These are phyloP conservation scores for Condylura cristata DNA, from an alignment of 2,113 vertebrate species.

Conservation along the genomic window DNA sequence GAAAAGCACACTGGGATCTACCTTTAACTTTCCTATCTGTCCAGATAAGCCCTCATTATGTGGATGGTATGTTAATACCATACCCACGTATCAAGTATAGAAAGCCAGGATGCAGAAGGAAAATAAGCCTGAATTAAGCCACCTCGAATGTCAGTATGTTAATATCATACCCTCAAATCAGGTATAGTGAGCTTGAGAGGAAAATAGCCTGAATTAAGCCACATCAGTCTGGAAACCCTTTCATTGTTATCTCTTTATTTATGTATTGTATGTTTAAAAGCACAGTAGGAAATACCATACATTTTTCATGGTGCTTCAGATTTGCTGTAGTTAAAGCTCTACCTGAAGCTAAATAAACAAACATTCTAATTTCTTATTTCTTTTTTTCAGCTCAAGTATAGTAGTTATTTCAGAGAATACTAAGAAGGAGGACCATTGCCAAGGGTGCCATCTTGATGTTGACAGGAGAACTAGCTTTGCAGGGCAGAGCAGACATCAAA, in stretches of 20 bases:
- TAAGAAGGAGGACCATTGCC: neutral
- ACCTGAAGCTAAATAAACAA: constrained; percentile 58
- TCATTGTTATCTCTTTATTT: constrained; percentile 42
- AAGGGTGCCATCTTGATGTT: constrained; percentile 8
- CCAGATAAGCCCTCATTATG: neutral
- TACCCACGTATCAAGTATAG: neutral
- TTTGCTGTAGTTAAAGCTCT: neutral
- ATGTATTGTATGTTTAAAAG: constrained; percentile 17
- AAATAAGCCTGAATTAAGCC: constrained; percentile 21
- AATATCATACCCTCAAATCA: neutral
- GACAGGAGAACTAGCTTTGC: constrained; percentile 32
- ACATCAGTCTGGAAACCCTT: neutral
- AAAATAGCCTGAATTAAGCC: constrained; percentile 50
- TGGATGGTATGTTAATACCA: neutral
- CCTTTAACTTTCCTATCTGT: neutral
- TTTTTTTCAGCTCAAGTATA: constrained; percentile 4
- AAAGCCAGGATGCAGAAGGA: neutral
- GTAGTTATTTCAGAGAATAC: constrained; percentile 22
- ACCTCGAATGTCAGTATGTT: neutral
- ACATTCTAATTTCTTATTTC: constrained; percentile 38
- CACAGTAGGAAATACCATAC: neutral
- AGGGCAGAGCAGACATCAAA: constrained; percentile 26
- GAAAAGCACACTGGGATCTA: constrained; percentile 2
- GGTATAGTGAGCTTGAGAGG: neutral
- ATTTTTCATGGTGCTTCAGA: constrained; percentile 53